Evolutionary conservation across 2,888 invertebrate species (phyloP).

Genomic region (Dynastes grantii): DNA sequence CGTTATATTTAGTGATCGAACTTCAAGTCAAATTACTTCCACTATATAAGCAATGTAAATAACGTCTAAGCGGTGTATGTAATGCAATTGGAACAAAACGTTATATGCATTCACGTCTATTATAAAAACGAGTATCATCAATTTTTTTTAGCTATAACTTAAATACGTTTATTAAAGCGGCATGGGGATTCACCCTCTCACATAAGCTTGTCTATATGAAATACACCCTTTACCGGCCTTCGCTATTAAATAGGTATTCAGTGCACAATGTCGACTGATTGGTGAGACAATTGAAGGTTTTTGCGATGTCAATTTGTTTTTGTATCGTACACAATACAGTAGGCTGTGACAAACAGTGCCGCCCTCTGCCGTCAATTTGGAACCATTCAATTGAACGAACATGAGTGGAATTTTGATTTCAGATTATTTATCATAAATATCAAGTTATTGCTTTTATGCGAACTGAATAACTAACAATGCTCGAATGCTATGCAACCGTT

Average conservation of each 20-base stretch:
- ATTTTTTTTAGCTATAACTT: constrained; percentile 19
- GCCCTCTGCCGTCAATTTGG: constrained; percentile 68
- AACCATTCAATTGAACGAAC: constrained; percentile 67
- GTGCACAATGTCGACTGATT: constrained; percentile 69
- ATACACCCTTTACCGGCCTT: constrained; percentile 64
- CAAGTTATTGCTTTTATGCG: constrained; percentile 59
- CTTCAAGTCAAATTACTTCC: neutral
- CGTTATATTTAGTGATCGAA: neutral
- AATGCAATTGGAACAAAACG: neutral
- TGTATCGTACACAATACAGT: constrained; percentile 68
- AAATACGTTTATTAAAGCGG: constrained; percentile 40
- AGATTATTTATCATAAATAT: constrained; percentile 66
- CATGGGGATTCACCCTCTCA: constrained; percentile 45
- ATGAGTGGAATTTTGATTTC: constrained; percentile 69
- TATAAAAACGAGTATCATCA: constrained; percentile 6
- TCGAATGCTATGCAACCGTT: constrained; percentile 32
- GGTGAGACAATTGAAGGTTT: constrained; percentile 71
- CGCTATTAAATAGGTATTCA: constrained; percentile 69
- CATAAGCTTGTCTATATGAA: constrained; percentile 54
- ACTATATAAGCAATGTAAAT: neutral
- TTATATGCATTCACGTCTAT: neutral
- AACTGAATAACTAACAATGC: constrained; percentile 53
- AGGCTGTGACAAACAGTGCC: constrained; percentile 68
- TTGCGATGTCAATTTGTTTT: constrained; percentile 72
- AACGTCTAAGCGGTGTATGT: neutral